Base-by-base conservation (phyloP, 2,797 vertebrate genomes). In the Enteromius afrohamiltoni region DNA sequence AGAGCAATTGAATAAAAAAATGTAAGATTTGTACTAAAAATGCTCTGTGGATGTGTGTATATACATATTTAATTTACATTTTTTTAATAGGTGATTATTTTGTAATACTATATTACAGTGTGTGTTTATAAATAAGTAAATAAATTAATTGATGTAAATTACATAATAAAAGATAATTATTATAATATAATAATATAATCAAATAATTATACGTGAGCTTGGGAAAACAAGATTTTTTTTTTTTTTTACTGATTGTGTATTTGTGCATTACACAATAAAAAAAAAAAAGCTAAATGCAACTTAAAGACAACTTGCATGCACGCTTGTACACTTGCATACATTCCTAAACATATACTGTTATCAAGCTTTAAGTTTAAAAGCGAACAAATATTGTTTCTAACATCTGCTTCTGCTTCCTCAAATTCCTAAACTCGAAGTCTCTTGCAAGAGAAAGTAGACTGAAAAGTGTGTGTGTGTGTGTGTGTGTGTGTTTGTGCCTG, bases 401-500 rank as follows among this genome's bases (percentile, higher is more conserved):
- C 71, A 71, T 65, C 49, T 21, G 62, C 49, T 42, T 83, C 60
- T 31, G 34, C 37, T 69, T 77, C 47, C 60, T 67, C 73, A 68
- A 42, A 65, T 51, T 68, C 60, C 14, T 45, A 82, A 51, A 82
- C 62, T n/a, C 62, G 34, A 76, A 68, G 49, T 65, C 34, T 23
- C n/a, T 65, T 21, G 47, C 37, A 31, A 77, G 73, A 29, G 37
- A 83, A 90, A 92, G 73, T 68, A 55, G 76, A 71, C 60, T 74
- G 60, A 47, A 67, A 45, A 47, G 60, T 79, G 68, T 86, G 84
- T 79, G 51, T 34, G 29, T 65, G 83, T 85, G 77, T 86, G 75
- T 79, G 51, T 67, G 83, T 85, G 62, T 68, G 83, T 85, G 77
- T 83, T 60, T 68, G 68, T 83, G 75, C 26, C 60, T 91, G 69